Percentiles rank a stretch among this genome's conserved stretches.
These are phyloP conservation scores for Hemiscyllium ocellatum DNA, from an alignment of 2,113 vertebrate species.

Conservation along the genomic window DNA sequence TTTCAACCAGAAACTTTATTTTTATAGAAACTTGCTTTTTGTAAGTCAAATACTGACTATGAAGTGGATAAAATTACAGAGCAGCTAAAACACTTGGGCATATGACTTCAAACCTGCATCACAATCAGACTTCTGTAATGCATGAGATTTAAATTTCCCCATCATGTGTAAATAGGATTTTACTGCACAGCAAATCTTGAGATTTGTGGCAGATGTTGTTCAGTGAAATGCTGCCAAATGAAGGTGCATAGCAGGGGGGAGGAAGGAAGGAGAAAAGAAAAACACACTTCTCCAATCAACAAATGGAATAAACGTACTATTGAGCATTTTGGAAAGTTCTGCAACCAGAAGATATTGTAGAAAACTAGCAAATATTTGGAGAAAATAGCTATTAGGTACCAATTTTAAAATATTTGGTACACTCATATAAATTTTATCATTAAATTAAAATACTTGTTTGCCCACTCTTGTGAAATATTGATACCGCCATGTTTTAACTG, in stretches of 20 bases:
- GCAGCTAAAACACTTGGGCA: neutral
- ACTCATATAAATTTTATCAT: neutral
- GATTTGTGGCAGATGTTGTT: neutral
- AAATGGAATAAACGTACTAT: neutral
- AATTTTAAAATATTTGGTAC: neutral
- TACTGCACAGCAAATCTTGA: neutral
- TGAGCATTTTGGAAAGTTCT: neutral
- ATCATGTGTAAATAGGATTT: neutral
- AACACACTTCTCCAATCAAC: neutral
- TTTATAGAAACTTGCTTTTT: neutral
- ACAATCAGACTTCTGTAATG: neutral
- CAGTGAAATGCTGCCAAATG: neutral
- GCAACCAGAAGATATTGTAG: neutral
- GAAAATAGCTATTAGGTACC: neutral
- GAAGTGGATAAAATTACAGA: slow-evolving; percentile 6
- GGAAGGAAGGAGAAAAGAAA: neutral
- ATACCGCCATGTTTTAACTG: neutral
- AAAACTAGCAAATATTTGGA: neutral
- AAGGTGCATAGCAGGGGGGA: too few relatives aligned
- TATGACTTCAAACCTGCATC: neutral
- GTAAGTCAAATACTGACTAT: neutral
- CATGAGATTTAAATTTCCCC: neutral
- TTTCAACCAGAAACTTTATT: neutral
- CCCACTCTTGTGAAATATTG: neutral
- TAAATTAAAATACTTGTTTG: neutral